A percentile compares a stretch with the other conserved stretches of the same genome.
phyloP scores from a whole-genome alignment of 64 coral and sea anemone species.

The Anthopleura sola region DNA sequence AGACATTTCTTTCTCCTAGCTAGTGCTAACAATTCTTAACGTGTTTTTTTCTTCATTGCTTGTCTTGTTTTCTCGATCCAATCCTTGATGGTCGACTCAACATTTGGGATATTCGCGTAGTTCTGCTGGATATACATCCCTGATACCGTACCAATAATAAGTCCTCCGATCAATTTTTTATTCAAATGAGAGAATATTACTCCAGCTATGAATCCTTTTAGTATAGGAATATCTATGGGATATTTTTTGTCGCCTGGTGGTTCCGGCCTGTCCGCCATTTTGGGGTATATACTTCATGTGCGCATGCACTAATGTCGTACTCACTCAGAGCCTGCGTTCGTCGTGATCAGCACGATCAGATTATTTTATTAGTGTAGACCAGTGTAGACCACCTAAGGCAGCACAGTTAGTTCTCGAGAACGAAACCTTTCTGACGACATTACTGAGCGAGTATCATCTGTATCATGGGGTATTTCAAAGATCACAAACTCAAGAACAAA shows the following conservation, averaged over 20 bases:
- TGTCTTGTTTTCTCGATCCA: conserved; percentile 33
- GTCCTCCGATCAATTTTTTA: conserved; percentile 68
- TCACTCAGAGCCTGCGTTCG: too few relatives aligned
- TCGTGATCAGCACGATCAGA: too few relatives aligned
- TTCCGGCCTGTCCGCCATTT: conserved; percentile 46
- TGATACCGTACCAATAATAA: conserved; percentile 62
- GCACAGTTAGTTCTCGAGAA: too few relatives aligned
- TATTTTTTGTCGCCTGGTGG: conserved; percentile 30
- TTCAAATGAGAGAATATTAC: conserved; percentile 88
- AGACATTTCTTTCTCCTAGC: not conserved
- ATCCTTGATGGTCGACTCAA: conserved; percentile 49
- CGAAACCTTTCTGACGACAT: too few relatives aligned
- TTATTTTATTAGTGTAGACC: too few relatives aligned
- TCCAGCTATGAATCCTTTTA: conserved; percentile 80
- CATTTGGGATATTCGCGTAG: conserved; percentile 67
- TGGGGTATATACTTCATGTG: too few relatives aligned
- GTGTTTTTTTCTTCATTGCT: conserved; percentile 41
- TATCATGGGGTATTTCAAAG: conserved; percentile 30
- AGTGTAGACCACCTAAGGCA: too few relatives aligned
- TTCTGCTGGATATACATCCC: conserved; percentile 92
- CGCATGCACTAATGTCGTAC: too few relatives aligned
- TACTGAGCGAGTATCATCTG: not conserved
- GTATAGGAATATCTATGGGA: conserved; percentile 59
- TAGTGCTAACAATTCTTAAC: not conserved
- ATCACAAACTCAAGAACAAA: conserved; percentile 43